Percentiles rank a stretch among this genome's conserved stretches.
Conservation (phyloP, 2,113 vertebrate species). For the Dasyornis broadbenti region DNA sequence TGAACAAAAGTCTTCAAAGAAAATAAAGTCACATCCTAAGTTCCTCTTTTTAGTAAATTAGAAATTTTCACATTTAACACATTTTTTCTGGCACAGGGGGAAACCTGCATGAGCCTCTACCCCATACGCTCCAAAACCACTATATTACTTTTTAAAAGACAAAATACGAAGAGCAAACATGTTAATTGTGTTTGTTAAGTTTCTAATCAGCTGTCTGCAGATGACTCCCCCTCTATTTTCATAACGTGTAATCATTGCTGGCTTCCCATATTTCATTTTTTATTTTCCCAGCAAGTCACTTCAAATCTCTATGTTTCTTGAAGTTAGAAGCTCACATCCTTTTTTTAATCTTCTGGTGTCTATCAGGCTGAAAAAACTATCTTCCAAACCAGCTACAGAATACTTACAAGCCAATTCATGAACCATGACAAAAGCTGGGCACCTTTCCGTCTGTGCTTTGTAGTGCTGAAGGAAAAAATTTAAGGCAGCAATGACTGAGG, state of each 20-base stretch:
- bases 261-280: background rate
- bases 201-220: background rate
- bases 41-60: background rate
- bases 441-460: background rate
- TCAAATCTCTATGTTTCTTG: background rate
- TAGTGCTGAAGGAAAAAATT: background rate
- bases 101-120: background rate
- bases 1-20: background rate
- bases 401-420: background rate
- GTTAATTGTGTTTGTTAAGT: background rate
- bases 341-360: background rate
- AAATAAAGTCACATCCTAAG: background rate
- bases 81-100: background rate
- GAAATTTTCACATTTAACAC: background rate
- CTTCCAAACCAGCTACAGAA: background rate
- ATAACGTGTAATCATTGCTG: background rate
- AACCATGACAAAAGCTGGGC: background rate
- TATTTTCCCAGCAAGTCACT: background rate
- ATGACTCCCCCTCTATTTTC: background rate
- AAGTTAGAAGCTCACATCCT: background rate
- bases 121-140: background rate
- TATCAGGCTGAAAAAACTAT: background rate
- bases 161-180: background rate
- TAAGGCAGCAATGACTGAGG: background rate
- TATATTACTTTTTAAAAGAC: background rate